Evolutionary conservation across 2,113 vertebrate species (phyloP), one percentile per base, ranked within the genome.

Genomic region (Meles meles): DNA sequence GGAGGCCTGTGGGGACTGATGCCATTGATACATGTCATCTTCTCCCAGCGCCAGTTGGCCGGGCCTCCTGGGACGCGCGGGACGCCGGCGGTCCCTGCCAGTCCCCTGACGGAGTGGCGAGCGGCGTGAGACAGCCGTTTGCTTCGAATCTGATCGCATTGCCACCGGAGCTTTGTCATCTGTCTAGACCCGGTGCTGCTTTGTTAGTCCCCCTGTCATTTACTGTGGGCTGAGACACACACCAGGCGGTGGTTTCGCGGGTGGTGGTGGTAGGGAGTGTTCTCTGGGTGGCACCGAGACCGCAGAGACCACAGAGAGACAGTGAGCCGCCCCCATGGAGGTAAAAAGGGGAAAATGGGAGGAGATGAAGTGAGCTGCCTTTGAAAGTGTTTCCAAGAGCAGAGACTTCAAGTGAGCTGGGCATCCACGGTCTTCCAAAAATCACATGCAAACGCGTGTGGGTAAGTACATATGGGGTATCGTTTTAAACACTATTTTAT

Each of bases 1-100:
- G 79, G 87, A 69, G 9, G 84, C 5, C 80, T 57, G 39, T 21
- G 37, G 80, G 83, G 74, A 76, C 59, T 4, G 84, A 84, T 29
- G 83, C 79, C 71, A 55, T 31, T 52, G 52, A 69, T 49, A 37
- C 7, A 8, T 59, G 79, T 88, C 72, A 88, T 67, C 55, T 96
- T 39, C 34, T 72, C 31, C 44, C n/a, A 88, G 23, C 0, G 15
- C 71, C 80, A 89, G 90, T 79, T 96, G 94, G 87, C 85, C 44
- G 20, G 7, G 79, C 37, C 34, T 92, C 65, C 90, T 65, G 1
- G 0, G 85, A 39, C 23, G 2, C 5, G 63, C 27, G 27, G 0
- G 21, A 37, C 0, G 0, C 42, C 18, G 55, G 87, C 82, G 47
- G 74, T 8, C 37, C 11, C 81, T 81, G 83, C 83, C 90, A 97